Percentiles rank a stretch among this genome's conserved stretches.
Conservation (phyloP, 2,888 invertebrate genomes). For the Mylabris sibirica region DNA sequence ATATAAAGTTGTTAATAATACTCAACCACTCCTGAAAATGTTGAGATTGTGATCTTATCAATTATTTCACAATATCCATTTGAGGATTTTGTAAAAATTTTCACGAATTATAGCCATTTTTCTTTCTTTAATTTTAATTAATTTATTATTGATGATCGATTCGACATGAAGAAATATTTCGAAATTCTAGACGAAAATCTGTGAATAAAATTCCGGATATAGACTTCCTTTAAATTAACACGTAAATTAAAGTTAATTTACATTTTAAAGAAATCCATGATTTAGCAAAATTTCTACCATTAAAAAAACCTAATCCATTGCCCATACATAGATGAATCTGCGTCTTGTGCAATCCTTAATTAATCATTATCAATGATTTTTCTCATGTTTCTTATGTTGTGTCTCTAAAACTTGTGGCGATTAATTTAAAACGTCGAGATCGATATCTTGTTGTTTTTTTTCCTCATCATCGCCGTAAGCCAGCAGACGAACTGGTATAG, state of each 20-base stretch:
- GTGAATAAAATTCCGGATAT: too few species aligned
- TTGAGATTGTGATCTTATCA: neutral
- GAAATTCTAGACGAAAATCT: too few species aligned
- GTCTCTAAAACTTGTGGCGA: constrained; percentile 6
- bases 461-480: neutral
- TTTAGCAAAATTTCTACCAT: neutral
- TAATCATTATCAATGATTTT: constrained; percentile 16
- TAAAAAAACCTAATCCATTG: neutral
- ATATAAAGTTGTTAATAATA: neutral
- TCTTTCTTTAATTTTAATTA: too few species aligned
- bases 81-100: neutral
- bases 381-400: neutral
- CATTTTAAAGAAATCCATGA: neutral
- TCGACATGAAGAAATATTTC: too few species aligned
- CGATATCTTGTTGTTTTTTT: constrained; percentile 8
- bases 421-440: constrained; percentile 25
- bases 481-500: constrained; percentile 21
- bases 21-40: constrained; percentile 4
- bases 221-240: neutral
- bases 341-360: constrained; percentile 5
- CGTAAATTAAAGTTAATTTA: neutral
- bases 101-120: neutral
- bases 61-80: neutral
- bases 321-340: too few species aligned
- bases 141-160: too few species aligned